Evolutionary conservation across 2,888 invertebrate species (phyloP).

Genomic region (Yponomeuta cagnagella): DNA sequence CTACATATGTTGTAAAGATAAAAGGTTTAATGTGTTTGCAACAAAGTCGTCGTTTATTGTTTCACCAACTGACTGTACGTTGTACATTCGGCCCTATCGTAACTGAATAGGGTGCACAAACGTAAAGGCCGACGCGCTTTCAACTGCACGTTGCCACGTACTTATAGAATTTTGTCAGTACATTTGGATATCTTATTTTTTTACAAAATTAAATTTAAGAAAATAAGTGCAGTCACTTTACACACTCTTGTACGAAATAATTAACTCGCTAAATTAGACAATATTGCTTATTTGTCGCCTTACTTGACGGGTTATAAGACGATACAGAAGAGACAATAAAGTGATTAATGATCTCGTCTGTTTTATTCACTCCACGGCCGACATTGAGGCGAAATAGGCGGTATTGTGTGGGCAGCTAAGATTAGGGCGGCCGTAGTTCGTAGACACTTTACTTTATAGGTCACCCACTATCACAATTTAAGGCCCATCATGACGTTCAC

Average conservation of each 20-base stretch:
- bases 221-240: too few species aligned
- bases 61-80: too few species aligned
- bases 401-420: constrained; percentile 45
- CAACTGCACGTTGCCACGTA: too few species aligned
- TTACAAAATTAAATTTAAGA: too few species aligned
- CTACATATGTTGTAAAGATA: not conserved
- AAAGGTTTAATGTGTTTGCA: not conserved
- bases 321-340: constrained; percentile 9
- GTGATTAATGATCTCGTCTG: constrained; percentile 6
- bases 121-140: too few species aligned
- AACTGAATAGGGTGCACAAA: too few species aligned
- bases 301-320: not conserved
- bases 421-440: constrained; percentile 32
- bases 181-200: too few species aligned
- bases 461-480: constrained; percentile 24
- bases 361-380: constrained; percentile 1
- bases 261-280: too few species aligned
- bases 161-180: too few species aligned
- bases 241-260: too few species aligned
- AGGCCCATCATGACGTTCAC: too few species aligned
- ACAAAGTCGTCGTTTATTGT: not conserved
- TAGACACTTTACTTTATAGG: constrained; percentile 31
- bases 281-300: not conserved
- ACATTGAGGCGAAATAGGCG: constrained; percentile 14
- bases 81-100: too few species aligned